Percentiles rank a stretch among this genome's conserved stretches.
Conservation (phyloP, 2,888 invertebrate species). For the Polydrusus pterygomalis region DNA sequence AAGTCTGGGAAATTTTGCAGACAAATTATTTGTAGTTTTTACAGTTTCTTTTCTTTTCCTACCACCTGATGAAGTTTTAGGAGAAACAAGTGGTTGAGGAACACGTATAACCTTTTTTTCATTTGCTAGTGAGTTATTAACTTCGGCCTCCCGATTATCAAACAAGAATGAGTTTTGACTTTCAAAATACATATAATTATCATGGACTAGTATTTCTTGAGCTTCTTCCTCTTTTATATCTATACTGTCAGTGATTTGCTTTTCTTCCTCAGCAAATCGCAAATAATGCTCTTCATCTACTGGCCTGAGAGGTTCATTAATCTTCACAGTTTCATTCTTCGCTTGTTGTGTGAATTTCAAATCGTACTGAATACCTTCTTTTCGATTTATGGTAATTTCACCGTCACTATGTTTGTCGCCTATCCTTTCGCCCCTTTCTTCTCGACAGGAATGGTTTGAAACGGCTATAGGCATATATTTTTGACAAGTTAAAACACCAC, state of each 20-base stretch:
- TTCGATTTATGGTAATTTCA: not conserved
- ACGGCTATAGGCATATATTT: not conserved
- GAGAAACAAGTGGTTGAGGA: no score
- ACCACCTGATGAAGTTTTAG: no score
- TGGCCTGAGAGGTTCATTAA: no score
- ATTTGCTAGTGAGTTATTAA: not conserved
- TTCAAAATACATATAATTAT: not conserved
- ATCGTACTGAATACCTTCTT: not conserved
- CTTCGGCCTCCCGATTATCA: not conserved
- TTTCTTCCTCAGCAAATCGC: not conserved
- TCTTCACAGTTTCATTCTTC: no score
- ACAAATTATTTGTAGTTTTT: no score
- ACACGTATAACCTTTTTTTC: no score
- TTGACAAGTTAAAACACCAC: constrained; percentile 2
- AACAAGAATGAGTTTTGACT: not conserved
- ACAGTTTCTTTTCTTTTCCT: no score
- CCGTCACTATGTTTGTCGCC: not conserved
- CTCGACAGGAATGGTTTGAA: constrained; percentile 21
- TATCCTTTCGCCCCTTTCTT: not conserved
- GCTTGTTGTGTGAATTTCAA: not conserved
- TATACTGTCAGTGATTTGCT: not conserved
- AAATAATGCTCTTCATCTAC: not conserved
- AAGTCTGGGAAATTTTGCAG: no score
- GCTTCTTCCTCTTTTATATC: not conserved
- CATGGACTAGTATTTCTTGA: not conserved